A percentile compares a stretch with the other conserved stretches of the same genome.
These are phyloP conservation scores for Harpagifer antarcticus DNA, from an alignment of 2,797 vertebrate species.

Conservation along the genomic window DNA sequence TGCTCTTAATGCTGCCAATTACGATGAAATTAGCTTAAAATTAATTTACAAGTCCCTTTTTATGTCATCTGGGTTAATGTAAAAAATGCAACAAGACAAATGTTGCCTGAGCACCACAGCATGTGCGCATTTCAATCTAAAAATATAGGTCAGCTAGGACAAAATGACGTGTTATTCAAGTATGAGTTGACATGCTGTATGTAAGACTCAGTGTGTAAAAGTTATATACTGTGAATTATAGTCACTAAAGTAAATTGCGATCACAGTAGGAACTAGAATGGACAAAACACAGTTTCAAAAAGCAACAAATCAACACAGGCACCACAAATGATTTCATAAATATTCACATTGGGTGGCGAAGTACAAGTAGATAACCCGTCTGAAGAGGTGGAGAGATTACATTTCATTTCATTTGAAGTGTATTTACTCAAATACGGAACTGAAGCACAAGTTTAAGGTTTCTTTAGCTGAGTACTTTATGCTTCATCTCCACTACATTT, in stretches of 20 bases:
- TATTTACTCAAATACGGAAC: not conserved
- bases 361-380: not conserved
- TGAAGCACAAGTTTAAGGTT: not conserved
- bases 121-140: not conserved
- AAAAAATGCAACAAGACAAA: not conserved
- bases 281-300: not conserved
- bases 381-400: not conserved
- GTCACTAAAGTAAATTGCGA: not conserved
- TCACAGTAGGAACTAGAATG: not conserved
- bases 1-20: constrained; percentile 20
- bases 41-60: not conserved
- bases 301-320: not conserved
- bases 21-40: constrained; percentile 15
- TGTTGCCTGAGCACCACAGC: not conserved
- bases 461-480: not conserved
- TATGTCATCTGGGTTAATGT: not conserved
- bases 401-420: not conserved
- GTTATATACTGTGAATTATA: not conserved
- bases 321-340: not conserved
- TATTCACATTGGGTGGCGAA: not conserved
- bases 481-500: not conserved
- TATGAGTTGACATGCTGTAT: not conserved
- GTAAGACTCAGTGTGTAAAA: not conserved
- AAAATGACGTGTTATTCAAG: not conserved
- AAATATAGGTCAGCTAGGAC: not conserved